These are phyloP conservation scores for Stegophylla sp. DNA, from an alignment of 2,888 invertebrate species.

Conservation along the genomic window DNA sequence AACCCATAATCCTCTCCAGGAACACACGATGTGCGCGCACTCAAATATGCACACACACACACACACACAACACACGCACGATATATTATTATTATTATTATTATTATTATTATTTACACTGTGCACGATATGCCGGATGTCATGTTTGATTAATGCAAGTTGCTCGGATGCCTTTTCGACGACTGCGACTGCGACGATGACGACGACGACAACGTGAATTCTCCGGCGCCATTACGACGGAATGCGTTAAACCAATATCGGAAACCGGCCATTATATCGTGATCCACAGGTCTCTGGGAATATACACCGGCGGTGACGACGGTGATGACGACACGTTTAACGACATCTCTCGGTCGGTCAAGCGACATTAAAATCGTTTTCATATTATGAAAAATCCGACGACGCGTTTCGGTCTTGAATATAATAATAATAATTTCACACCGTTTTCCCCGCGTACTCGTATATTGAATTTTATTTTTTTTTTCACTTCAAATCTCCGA, in stretches of 20 bases:
- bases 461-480: background rate
- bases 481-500: too few species aligned
- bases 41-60: background rate
- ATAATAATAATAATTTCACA: too few species aligned
- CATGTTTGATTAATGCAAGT: conserved; percentile 44
- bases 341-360: too few species aligned
- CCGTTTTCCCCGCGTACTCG: background rate
- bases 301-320: too few species aligned
- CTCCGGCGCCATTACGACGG: background rate
- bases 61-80: background rate
- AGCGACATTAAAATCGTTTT: background rate
- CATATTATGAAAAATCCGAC: too few species aligned
- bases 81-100: too few species aligned
- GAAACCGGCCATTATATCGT: background rate
- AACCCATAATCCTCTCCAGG: background rate
- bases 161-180: conserved; percentile 9
- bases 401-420: too few species aligned
- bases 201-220: background rate
- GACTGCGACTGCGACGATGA: background rate
- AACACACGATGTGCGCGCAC: background rate
- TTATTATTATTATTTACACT: too few species aligned
- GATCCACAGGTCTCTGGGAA: too few species aligned
- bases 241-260: conserved; percentile 8
- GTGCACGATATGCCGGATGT: conserved; percentile 2
- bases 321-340: too few species aligned